Conservation (phyloP, 2,113 vertebrate species). For the Stegostoma tigrinum region DNA sequence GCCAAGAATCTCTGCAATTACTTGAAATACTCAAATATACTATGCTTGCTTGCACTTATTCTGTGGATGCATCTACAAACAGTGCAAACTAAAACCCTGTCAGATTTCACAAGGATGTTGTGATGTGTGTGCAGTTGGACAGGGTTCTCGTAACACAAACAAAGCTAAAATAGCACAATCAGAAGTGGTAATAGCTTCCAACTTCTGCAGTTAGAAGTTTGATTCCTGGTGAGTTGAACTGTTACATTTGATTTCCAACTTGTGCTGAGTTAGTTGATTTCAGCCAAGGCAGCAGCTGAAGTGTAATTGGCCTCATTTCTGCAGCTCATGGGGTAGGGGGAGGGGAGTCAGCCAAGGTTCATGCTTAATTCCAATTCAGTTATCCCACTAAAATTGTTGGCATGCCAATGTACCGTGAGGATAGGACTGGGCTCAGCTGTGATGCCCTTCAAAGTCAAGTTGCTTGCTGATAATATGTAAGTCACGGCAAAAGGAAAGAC, state of each 20-base stretch:
- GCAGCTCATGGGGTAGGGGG: neutral
- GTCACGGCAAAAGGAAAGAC: neutral
- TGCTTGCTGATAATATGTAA: neutral
- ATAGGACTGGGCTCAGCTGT: neutral
- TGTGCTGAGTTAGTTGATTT: neutral
- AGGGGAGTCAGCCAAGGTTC: constrained; percentile 2
- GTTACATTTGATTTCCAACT: neutral
- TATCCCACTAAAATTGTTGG: neutral
- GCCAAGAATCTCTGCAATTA: neutral
- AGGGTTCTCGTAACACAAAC: neutral
- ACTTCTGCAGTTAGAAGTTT: neutral
- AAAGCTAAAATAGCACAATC: neutral
- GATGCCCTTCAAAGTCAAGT: neutral
- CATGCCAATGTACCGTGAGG: neutral
- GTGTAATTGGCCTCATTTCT: constrained; percentile 20
- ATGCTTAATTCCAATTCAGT: neutral
- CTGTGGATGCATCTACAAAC: neutral
- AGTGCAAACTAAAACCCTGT: neutral
- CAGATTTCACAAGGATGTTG: neutral
- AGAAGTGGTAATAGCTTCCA: neutral
- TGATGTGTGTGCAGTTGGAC: neutral
- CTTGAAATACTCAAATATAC: neutral
- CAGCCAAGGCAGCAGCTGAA: constrained; percentile 12
- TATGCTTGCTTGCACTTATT: neutral
- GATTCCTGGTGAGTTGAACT: neutral